These are phyloP conservation scores for Prionace glauca DNA, from an alignment of 2,797 vertebrate genomes.

Conservation along the genomic window DNA sequence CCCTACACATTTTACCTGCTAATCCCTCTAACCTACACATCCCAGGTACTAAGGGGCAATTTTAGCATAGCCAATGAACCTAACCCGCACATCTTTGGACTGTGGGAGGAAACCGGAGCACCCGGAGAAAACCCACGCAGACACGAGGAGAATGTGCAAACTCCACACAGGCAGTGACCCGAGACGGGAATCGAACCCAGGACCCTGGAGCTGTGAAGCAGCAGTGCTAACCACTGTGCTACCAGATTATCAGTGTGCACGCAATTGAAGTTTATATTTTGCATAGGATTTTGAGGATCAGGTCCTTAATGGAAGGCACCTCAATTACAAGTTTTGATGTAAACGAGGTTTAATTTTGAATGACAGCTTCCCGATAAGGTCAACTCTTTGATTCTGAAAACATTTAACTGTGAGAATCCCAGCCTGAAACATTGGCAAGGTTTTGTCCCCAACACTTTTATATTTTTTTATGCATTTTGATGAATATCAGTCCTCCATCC, in stretches of 20 bases:
- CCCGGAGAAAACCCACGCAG: too few relatives aligned
- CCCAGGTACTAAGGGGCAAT: too few relatives aligned
- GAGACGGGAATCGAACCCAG: too few relatives aligned
- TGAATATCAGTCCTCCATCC: background rate
- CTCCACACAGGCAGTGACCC: too few relatives aligned
- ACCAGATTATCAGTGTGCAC: background rate
- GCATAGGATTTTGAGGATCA: background rate
- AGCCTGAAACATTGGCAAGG: background rate
- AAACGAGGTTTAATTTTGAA: background rate
- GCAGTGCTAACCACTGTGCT: too few relatives aligned
- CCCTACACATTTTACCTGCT: too few relatives aligned
- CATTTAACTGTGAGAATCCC: background rate
- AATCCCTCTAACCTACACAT: too few relatives aligned
- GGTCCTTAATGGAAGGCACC: background rate
- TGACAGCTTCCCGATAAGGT: background rate
- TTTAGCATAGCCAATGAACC: too few relatives aligned
- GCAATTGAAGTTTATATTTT: background rate
- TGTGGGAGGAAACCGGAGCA: too few relatives aligned
- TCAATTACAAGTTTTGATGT: background rate
- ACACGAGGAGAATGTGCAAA: too few relatives aligned
- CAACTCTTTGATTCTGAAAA: background rate
- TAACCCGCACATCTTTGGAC: too few relatives aligned
- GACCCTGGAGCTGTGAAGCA: too few relatives aligned
- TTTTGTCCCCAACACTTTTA: background rate
- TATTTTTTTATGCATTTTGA: background rate